Evolutionary conservation across 23 tunicate genomes (phyloP), one percentile per base, ranked within the genome.

Genomic region (Diplosoma virens): DNA sequence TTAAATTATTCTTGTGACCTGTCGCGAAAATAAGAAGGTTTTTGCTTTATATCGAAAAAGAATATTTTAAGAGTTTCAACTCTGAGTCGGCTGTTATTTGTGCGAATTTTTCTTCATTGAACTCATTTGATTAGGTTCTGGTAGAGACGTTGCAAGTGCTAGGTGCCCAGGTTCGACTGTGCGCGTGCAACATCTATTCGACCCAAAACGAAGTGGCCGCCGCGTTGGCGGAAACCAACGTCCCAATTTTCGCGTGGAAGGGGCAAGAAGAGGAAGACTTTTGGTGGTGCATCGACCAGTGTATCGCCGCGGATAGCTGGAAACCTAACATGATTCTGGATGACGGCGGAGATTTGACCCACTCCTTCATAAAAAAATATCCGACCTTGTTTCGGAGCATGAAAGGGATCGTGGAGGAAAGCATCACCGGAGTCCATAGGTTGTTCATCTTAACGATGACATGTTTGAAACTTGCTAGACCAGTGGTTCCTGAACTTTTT

Each of bases 271-370:
- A 93, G 79, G 98, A 93, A 58, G 98, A 93, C 33, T 93, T 93
- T 69, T 93, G 98, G 98, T 93, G 98, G 98, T 93, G 98, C 88
- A 93, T 93, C 52, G 97, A 92, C 32, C 61, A 78, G 71, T 92
- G 97, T 71, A 92, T 92, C 76, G 73, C 88, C 37, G 84, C 84
- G 28, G 97, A 92, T 70, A 72, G 75, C 53, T 92, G 97, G 97
- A 87, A 89, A 20, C 99, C 99, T 14, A 95, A 95, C 73, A 67
- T 95, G 79, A 95, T 95, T 64, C 83, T 95, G 60, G 99, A 95
- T 73, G 99, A 95, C 52, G 99, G 99, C 0, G 99, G 99, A 16
- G 99, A 95, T 55, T 76, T 92, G 37, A 95, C 99, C 34, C 99
- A 95, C 46, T 95, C 95, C 53, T 89, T 95, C 33, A 84, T 95